phyloP scores from a whole-genome alignment of 2,797 vertebrate genomes.

The Sebastes taczanowskii region DNA sequence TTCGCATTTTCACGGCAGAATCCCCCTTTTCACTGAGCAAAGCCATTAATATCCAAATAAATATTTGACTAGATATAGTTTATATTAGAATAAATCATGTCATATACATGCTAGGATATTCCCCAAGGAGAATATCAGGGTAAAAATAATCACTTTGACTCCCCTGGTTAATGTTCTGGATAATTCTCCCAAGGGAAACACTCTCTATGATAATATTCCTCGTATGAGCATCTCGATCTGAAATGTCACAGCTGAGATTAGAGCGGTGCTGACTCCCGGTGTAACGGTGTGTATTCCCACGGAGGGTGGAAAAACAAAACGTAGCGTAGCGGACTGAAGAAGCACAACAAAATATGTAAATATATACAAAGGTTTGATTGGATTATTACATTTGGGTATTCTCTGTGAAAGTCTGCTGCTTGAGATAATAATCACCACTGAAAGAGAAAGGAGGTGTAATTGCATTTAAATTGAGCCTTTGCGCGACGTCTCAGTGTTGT shows the following conservation, averaged over 20 bases:
- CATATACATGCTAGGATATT: conserved; percentile 55
- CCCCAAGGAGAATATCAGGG: conserved; percentile 70
- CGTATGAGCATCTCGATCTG: conserved; percentile 66
- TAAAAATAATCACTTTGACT: conserved; percentile 74
- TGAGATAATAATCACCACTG: conserved; percentile 22
- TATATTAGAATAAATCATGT: conserved; percentile 79
- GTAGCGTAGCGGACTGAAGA: conserved; percentile 28
- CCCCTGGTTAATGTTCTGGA: conserved; percentile 84
- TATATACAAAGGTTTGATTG: conserved; percentile 49
- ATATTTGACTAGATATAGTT: conserved; percentile 74
- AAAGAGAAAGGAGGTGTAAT: conserved; percentile 11
- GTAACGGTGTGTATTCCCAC: conserved; percentile 15
- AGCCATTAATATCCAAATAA: conserved; percentile 70
- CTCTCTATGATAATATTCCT: conserved; percentile 77
- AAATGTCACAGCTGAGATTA: conserved; percentile 76
- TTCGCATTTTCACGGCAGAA: conserved; percentile 28
- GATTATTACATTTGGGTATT: conserved; percentile 51
- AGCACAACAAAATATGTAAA: conserved; percentile 62
- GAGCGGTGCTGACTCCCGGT: conserved; percentile 1
- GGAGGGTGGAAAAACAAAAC: conserved; percentile 43
- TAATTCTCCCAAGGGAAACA: conserved; percentile 79
- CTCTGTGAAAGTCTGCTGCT: not conserved
- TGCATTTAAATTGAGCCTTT: conserved; percentile 33
- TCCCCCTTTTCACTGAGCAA: conserved; percentile 53
- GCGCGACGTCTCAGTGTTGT: not conserved